A percentile compares a stretch with the other conserved stretches of the same genome.
Evolutionary conservation across 1,140 invertebrate genomes (phyloP).

Genomic region (Asbolus verrucosus): DNA sequence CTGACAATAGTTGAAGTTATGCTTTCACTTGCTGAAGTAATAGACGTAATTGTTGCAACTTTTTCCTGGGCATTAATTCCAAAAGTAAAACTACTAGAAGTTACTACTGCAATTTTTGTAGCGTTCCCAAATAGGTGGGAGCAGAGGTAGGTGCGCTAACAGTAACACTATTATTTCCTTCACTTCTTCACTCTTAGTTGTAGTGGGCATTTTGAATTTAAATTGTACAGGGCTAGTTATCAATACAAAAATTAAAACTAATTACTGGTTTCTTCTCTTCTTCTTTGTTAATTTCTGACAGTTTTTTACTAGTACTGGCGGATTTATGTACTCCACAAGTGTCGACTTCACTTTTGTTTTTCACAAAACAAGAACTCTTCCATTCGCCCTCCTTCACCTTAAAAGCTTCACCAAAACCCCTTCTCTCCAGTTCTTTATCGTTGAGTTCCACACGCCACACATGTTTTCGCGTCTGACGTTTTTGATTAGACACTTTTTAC

Average conservation of each 20-base stretch:
- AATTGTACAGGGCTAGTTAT: conserved; percentile 60
- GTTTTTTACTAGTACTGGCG: conserved; percentile 41
- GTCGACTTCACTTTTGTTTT: conserved; percentile 67
- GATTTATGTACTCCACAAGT: conserved; percentile 66
- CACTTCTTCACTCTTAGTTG: conserved; percentile 51
- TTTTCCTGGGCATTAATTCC: conserved; percentile 24
- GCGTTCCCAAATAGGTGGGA: conserved; percentile 47
- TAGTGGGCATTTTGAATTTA: conserved; percentile 63
- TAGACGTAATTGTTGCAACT: not conserved
- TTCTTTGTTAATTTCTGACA: conserved; percentile 10
- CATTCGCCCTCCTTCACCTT: conserved; percentile 64
- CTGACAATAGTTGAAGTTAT: conserved; percentile 12
- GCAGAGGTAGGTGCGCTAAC: conserved; percentile 29
- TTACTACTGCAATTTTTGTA: not conserved
- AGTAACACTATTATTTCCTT: conserved; percentile 22
- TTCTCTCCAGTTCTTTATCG: conserved; percentile 23
- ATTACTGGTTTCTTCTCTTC: conserved; percentile 45
- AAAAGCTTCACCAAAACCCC: conserved; percentile 53
- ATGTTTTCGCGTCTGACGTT: conserved; percentile 70
- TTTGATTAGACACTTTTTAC: conserved; percentile 71
- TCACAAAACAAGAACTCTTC: conserved; percentile 67
- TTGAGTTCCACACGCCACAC: conserved; percentile 73
- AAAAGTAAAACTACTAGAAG: conserved; percentile 15
- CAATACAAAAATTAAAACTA: conserved; percentile 66
- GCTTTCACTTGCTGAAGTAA: conserved; percentile 3